Evolutionary conservation across 2,797 vertebrate genomes (phyloP), one percentile per base, ranked within the genome.

Genomic region (Tragelaphus oryx): DNA sequence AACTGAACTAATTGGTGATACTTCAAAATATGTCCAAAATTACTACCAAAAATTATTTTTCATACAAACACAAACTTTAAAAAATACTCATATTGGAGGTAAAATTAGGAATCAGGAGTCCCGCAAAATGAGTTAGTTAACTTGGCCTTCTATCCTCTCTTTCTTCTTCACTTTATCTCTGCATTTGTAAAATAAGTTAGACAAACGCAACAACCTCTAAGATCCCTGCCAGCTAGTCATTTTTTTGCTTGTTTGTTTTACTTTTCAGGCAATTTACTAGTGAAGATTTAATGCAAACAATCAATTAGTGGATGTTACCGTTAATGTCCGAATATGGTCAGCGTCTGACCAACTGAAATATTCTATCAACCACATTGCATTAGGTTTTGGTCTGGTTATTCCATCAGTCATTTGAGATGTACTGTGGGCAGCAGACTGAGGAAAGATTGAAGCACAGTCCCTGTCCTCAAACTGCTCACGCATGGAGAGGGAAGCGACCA

Each of bases 11-110:
- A 92, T 7, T 89, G 37, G 84, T 95, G 41, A 91, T n/a, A 83
- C 24, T 68, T 80, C 16, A 62, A 92, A 87, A 50, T 92, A 87
- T 37, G 24, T 89, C 68, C 92, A 54, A 41, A 93, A 81, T 94
- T 84, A 91, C 30, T 91, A 85, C 30, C 62, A 82, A 89, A 84
- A 85, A 24, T 74, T 89, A 59, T 75, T 79, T 46, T 76, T 94
- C 60, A 48, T 33, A 55, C 28, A 92, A 94, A 74, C 26, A 80
- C 60, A 89, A 93, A 75, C 57, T 50, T 50, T 30, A 81, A 91
- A 91, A 83, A 83, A 44, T 30, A 92, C 10, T 90, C 33, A n/a
- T 8, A 59, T 1, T 76, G 55, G 65, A n/a, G 90, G 13, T 76
- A 85, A 80, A 95, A 87, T 37, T 37, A 37, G n/a, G 60, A 80